Evolutionary conservation across 2,797 vertebrate species (phyloP).

Genomic region (Nannoperca obscura): DNA sequence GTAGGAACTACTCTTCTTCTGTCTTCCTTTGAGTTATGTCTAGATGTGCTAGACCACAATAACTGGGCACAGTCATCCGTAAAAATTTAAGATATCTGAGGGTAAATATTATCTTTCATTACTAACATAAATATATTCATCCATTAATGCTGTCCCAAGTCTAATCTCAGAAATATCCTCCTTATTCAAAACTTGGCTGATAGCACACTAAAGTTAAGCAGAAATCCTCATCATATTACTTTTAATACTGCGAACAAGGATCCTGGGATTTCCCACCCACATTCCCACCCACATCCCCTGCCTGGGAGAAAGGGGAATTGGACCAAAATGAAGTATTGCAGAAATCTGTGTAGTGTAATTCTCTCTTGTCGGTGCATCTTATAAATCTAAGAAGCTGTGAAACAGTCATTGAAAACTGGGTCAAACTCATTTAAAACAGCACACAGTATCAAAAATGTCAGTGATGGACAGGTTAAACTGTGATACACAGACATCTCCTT

Average conservation of each 20-base stretch:
- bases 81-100: constrained; percentile 29
- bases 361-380: constrained; percentile 55
- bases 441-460: constrained; percentile 51
- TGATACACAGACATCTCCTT: constrained; percentile 29
- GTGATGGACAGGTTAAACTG: constrained; percentile 64
- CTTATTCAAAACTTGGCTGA: constrained; percentile 43
- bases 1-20: constrained; percentile 61
- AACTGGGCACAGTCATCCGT: constrained; percentile 26
- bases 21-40: constrained; percentile 41
- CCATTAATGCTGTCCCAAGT: constrained; percentile 1
- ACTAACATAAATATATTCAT: constrained; percentile 12
- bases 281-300: constrained; percentile 53
- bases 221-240: constrained; percentile 56
- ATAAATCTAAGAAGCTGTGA: constrained; percentile 59
- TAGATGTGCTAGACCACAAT: constrained; percentile 31
- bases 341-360: constrained; percentile 60
- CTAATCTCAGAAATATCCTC: constrained; percentile 26
- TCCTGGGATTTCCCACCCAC: constrained; percentile 66
- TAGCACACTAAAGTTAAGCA: constrained; percentile 43
- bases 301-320: constrained; percentile 53
- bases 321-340: constrained; percentile 65
- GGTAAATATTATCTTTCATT: constrained; percentile 32
- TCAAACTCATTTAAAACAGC: constrained; percentile 69
- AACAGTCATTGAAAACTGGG: constrained; percentile 73
- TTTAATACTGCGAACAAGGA: constrained; percentile 50